Percentiles rank a stretch among this genome's conserved stretches.
Conservation (phyloP, 2,797 vertebrate species). For the Peromyscus nudipes region DNA sequence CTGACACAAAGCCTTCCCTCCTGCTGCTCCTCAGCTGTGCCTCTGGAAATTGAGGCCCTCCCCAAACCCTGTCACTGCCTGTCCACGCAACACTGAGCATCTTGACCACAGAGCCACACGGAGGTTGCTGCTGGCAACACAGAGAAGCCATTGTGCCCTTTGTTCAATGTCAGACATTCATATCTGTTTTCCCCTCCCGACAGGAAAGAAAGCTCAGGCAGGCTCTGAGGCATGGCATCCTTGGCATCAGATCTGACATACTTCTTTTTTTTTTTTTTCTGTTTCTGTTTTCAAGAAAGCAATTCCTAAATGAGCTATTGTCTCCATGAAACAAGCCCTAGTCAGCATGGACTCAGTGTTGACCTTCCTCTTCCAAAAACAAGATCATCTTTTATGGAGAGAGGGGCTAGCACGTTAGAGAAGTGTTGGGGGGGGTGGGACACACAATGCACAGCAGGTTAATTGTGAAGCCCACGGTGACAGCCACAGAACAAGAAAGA, state of each 20-base stretch:
- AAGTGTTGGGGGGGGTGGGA: too few relatives aligned
- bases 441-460: slow-evolving; percentile 4
- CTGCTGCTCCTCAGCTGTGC: neutral
- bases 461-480: neutral
- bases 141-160: neutral
- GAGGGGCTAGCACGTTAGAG: neutral
- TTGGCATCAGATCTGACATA: neutral
- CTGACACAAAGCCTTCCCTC: neutral
- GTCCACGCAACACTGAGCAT: neutral
- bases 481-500: neutral
- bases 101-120: neutral
- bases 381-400: neutral
- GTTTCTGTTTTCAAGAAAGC: slow-evolving; percentile 7
- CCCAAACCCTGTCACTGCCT: neutral
- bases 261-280: neutral
- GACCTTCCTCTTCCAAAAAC: slow-evolving; percentile 54
- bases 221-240: neutral
- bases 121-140: neutral
- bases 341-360: neutral
- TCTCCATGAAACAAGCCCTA: slow-evolving; percentile 47
- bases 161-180: neutral
- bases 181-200: neutral
- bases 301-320: slow-evolving; percentile 42
- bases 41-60: neutral
- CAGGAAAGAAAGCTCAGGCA: slow-evolving; percentile 7